These are phyloP conservation scores for Holothuria leucospilota DNA, from an alignment of 53 echinoderm and acorn worm genomes.

Conservation along the genomic window DNA sequence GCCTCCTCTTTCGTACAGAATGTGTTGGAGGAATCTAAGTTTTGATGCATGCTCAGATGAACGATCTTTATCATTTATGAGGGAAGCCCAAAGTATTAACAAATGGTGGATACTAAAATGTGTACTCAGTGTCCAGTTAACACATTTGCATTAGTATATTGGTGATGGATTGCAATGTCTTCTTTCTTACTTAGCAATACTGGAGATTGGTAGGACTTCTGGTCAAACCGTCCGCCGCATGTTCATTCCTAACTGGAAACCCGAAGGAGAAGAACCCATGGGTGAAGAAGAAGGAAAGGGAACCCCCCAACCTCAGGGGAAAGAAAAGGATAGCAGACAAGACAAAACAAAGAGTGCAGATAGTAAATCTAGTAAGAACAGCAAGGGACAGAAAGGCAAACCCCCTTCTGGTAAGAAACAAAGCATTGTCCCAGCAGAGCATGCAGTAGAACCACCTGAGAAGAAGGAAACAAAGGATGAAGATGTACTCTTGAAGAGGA, in stretches of 20 bases:
- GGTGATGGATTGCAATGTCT: neutral
- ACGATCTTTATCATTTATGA: too few relatives aligned
- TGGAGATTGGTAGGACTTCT: slow-evolving; percentile 82
- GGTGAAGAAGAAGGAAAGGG: slow-evolving; percentile 70
- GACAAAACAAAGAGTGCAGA: slow-evolving; percentile 58
- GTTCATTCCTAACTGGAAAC: slow-evolving; percentile 91
- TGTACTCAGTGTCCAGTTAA: too few relatives aligned
- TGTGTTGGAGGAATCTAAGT: too few relatives aligned
- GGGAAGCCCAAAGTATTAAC: too few relatives aligned
- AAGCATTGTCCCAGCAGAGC: neutral
- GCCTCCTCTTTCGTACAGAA: too few relatives aligned
- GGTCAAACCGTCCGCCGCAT: slow-evolving; percentile 91
- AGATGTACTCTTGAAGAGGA: slow-evolving; percentile 63
- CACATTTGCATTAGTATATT: too few relatives aligned
- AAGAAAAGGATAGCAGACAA: slow-evolving; percentile 66
- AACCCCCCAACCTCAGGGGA: slow-evolving; percentile 33
- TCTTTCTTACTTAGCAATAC: slow-evolving; percentile 60
- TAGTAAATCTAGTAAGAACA: slow-evolving; percentile 27
- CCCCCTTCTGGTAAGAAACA: slow-evolving; percentile 47
- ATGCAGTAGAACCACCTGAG: slow-evolving; percentile 2
- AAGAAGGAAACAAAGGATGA: slow-evolving; percentile 33
- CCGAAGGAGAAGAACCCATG: slow-evolving; percentile 80
- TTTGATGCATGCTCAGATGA: too few relatives aligned
- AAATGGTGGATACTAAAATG: too few relatives aligned
- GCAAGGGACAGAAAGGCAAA: slow-evolving; percentile 31